These are phyloP conservation scores for Anabas testudineus DNA, from an alignment of 2,797 vertebrate genomes.

Conservation along the genomic window DNA sequence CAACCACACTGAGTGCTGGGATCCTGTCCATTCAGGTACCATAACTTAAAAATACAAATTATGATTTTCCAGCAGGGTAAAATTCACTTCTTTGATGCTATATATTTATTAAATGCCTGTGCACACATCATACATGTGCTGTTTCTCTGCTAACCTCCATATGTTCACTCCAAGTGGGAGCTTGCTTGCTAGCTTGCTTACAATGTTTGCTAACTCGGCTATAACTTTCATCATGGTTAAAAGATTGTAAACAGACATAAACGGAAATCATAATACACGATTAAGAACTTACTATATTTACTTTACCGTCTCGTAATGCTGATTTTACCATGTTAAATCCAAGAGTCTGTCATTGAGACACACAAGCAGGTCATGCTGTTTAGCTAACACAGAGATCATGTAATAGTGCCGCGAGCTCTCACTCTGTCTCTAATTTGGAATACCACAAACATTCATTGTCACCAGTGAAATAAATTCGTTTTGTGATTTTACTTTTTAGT, in stretches of 20 bases:
- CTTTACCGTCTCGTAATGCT: background rate
- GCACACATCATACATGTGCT: background rate
- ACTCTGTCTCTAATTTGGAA: constrained; percentile 10
- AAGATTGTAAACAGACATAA: background rate
- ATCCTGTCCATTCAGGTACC: background rate
- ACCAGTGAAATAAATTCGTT: too few relatives aligned
- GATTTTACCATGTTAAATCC: background rate
- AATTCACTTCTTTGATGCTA: background rate
- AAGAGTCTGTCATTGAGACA: constrained; percentile 42
- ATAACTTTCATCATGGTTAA: background rate
- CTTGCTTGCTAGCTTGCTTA: background rate
- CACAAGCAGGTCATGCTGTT: constrained; percentile 45
- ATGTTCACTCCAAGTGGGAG: too few relatives aligned
- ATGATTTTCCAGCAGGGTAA: background rate
- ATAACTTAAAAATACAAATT: too few relatives aligned
- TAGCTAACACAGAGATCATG: constrained; percentile 27
- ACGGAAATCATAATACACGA: background rate
- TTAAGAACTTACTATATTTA: constrained; percentile 34
- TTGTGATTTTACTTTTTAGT: background rate
- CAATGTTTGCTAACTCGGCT: background rate
- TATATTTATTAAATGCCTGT: background rate
- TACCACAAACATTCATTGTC: background rate
- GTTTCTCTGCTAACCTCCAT: background rate
- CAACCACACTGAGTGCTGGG: too few relatives aligned
- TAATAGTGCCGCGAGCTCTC: fast-evolving